phyloP scores from a whole-genome alignment of 2,888 invertebrate genomes.

The Allolobophora icterica region DNA sequence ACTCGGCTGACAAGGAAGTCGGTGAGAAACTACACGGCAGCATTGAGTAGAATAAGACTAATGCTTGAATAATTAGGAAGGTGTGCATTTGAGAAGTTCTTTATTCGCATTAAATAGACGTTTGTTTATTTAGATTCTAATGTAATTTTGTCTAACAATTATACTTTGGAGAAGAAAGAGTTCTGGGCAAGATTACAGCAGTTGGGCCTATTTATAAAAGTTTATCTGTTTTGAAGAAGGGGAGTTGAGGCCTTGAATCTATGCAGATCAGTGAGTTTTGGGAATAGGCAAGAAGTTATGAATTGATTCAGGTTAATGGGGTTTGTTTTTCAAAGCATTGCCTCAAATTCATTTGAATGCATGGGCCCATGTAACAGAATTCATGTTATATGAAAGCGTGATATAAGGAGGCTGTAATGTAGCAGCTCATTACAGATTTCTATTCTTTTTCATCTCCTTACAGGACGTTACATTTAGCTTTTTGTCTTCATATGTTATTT shows the following conservation, averaged over 20 bases:
- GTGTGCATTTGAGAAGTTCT: background rate
- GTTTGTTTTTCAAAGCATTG: background rate
- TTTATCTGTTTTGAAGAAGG: background rate
- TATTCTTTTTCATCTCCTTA: background rate
- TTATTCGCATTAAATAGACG: background rate
- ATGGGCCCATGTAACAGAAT: background rate
- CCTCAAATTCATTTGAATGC: background rate
- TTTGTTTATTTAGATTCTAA: background rate
- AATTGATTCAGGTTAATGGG: background rate
- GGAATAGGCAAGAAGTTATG: background rate
- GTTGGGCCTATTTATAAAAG: background rate
- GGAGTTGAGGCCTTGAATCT: background rate
- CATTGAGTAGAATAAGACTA: background rate
- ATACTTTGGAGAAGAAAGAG: background rate
- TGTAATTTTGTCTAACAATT: background rate
- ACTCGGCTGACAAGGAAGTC: constrained; percentile 30
- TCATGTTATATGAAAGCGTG: background rate
- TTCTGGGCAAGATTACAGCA: background rate
- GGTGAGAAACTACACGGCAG: background rate
- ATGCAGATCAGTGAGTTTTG: background rate
- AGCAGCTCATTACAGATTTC: too few species aligned
- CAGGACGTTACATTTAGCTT: background rate
- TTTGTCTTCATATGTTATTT: background rate
- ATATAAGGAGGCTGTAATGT: background rate
- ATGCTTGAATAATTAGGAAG: background rate